A percentile compares a stretch with the other conserved stretches of the same genome.
These are phyloP conservation scores for Pseudopipra pipra DNA, from an alignment of 2,113 vertebrate genomes.

Conservation along the genomic window DNA sequence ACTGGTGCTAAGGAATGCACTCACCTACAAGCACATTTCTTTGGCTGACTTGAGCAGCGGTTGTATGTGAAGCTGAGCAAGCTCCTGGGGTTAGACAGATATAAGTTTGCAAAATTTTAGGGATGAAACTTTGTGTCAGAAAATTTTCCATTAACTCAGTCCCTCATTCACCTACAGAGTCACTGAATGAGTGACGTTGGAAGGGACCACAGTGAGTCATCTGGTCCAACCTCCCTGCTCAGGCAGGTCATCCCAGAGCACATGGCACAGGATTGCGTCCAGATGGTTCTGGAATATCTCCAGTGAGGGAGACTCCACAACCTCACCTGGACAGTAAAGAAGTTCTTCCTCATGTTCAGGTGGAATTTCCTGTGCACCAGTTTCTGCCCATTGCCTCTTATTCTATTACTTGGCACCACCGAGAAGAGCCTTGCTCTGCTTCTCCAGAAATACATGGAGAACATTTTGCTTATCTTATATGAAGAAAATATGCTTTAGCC, in stretches of 20 bases:
- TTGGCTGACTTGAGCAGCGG: not conserved
- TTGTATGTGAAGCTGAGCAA: rapidly evolving
- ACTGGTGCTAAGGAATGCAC: rapidly evolving
- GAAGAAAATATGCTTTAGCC: not conserved
- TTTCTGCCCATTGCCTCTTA: not conserved
- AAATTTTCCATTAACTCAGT: not conserved
- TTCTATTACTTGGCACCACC: not conserved
- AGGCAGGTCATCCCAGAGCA: not conserved
- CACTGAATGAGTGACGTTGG: not conserved
- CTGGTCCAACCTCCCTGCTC: not conserved
- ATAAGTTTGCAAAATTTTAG: not conserved
- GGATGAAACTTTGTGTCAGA: not conserved
- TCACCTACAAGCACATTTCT: rapidly evolving
- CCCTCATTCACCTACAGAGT: too few species aligned
- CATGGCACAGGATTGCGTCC: not conserved
- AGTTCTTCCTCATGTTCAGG: not conserved
- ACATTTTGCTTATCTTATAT: rapidly evolving
- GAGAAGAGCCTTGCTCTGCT: not conserved
- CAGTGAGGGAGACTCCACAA: not conserved
- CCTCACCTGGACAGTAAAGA: not conserved
- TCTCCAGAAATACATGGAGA: not conserved
- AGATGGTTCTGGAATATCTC: not conserved
- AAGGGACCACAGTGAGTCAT: not conserved
- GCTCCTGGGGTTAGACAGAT: not conserved
- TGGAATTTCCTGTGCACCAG: not conserved